Percentiles rank a stretch among this genome's conserved stretches.
Conservation (phyloP, 2,113 vertebrate species). For the Cyprinodon tularosa region DNA sequence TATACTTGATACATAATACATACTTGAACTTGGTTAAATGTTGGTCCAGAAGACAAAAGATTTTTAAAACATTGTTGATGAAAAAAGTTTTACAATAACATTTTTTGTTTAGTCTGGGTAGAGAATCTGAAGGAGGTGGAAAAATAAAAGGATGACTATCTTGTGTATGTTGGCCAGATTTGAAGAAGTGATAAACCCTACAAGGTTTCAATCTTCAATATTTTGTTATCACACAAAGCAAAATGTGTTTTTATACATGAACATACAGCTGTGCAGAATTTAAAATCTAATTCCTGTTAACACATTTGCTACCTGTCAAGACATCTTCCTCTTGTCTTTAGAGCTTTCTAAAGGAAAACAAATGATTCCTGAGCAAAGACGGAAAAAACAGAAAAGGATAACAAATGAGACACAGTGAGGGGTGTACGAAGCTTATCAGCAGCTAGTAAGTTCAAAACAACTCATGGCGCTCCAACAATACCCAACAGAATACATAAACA, state of each 20-base stretch:
- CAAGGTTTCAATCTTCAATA: slow-evolving; percentile 27
- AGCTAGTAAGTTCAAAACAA: slow-evolving; percentile 43
- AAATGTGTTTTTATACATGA: slow-evolving; percentile 52
- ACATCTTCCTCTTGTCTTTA: slow-evolving; percentile 29
- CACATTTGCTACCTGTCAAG: slow-evolving; percentile 52
- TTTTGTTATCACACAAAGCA: slow-evolving; percentile 36
- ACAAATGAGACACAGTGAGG: slow-evolving; percentile 49
- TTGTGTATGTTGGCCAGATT: slow-evolving; percentile 27
- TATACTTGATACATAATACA: not conserved
- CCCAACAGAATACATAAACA: slow-evolving; percentile 3
- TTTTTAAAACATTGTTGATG: not conserved
- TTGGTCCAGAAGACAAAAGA: not conserved
- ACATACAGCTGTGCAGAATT: slow-evolving; percentile 37
- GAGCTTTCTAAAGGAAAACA: slow-evolving; percentile 38
- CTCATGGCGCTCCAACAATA: slow-evolving; percentile 1
- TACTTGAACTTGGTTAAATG: not conserved
- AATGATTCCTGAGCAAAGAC: slow-evolving; percentile 44
- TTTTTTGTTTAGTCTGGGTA: not conserved
- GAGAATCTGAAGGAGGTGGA: not conserved
- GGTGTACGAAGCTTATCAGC: slow-evolving; percentile 52
- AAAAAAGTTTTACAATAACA: too few species aligned
- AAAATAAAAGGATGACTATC: slow-evolving; percentile 25
- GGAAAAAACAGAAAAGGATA: slow-evolving; percentile 21
- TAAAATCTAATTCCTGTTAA: slow-evolving; percentile 56
- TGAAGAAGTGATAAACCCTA: slow-evolving; percentile 42